A percentile compares a stretch with the other conserved stretches of the same genome.
Evolutionary conservation across 92 coral and sea anemone species (phyloP).

Genomic region (Paramuricea clavata): DNA sequence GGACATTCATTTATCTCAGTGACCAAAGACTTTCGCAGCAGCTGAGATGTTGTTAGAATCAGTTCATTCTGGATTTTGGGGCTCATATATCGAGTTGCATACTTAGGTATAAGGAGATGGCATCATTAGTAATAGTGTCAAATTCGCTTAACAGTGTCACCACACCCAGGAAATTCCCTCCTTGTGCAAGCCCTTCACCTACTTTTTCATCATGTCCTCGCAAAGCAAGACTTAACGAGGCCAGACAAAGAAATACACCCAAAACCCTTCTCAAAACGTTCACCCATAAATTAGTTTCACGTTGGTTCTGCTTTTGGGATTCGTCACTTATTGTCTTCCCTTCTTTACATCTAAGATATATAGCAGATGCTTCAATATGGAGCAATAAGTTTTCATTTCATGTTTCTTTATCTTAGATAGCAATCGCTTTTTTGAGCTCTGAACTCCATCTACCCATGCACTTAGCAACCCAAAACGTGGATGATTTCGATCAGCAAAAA

Average conservation of each 20-base stretch:
- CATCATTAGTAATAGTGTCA: constrained; percentile 22
- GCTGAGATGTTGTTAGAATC: too few species aligned
- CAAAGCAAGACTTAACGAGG: constrained; percentile 19
- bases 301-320: constrained; percentile 18
- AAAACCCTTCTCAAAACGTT: constrained; percentile 11
- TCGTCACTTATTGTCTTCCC: constrained; percentile 23
- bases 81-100: constrained; percentile 38
- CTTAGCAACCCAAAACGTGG: too few species aligned
- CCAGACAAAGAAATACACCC: constrained; percentile 23
- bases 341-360: constrained; percentile 28
- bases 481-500: constrained; percentile 36
- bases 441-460: constrained; percentile 25
- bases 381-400: constrained; percentile 28
- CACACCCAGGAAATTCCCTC: constrained; percentile 23
- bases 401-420: constrained; percentile 23
- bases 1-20: constrained; percentile 9
- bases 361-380: constrained; percentile 25
- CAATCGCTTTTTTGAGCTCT: constrained; percentile 31
- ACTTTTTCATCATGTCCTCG: constrained; percentile 30
- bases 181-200: constrained; percentile 28
- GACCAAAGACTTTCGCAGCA: not conserved
- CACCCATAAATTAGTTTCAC: constrained; percentile 30
- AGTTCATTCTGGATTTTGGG: constrained; percentile 35
- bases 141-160: constrained; percentile 35
- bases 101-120: constrained; percentile 22